Percentiles rank a stretch among this genome's conserved stretches.
Conservation (phyloP, 1,140 invertebrate genomes). For the Palaemon carinicauda region DNA sequence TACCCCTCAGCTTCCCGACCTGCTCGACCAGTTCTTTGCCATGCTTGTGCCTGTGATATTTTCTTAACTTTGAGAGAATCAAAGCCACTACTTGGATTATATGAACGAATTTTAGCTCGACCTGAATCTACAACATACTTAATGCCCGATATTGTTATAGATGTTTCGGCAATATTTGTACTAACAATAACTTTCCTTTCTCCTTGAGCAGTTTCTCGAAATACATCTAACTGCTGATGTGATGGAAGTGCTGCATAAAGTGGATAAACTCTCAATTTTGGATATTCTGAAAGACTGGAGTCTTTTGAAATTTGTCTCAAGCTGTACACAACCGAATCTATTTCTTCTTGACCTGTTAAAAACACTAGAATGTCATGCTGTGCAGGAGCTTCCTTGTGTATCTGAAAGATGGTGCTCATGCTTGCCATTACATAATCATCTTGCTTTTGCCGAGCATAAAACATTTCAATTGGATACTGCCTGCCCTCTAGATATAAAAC, state of each 20-base stretch:
- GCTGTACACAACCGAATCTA: slow-evolving; percentile 83
- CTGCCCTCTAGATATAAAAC: slow-evolving; percentile 91
- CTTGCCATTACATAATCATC: slow-evolving; percentile 84
- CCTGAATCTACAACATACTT: slow-evolving; percentile 95
- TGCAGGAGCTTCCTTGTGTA: slow-evolving; percentile 82
- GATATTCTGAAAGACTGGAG: slow-evolving; percentile 66
- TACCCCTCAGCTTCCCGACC: slow-evolving; percentile 84
- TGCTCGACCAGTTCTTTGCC: slow-evolving; percentile 89
- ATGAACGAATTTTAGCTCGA: slow-evolving; percentile 87
- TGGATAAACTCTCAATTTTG: slow-evolving; percentile 76
- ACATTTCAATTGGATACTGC: slow-evolving; percentile 80
- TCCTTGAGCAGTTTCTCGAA: slow-evolving; percentile 73
- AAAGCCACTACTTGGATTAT: slow-evolving; percentile 82
- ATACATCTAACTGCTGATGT: slow-evolving; percentile 80
- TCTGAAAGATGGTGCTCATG: slow-evolving; percentile 88
- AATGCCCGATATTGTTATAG: slow-evolving; percentile 93
- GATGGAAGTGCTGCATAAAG: slow-evolving; percentile 85
- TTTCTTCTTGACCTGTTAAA: slow-evolving; percentile 98
- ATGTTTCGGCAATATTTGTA: slow-evolving; percentile 99
- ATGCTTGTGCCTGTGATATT: slow-evolving; percentile 90
- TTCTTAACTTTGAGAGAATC: slow-evolving; percentile 83
- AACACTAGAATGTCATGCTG: slow-evolving; percentile 96
- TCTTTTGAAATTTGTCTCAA: slow-evolving; percentile 77
- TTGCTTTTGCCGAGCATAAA: slow-evolving; percentile 78
- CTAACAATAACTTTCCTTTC: slow-evolving; percentile 89